Base-by-base conservation (phyloP, 2,888 invertebrate species). In the Blastobasis lacticolella region DNA sequence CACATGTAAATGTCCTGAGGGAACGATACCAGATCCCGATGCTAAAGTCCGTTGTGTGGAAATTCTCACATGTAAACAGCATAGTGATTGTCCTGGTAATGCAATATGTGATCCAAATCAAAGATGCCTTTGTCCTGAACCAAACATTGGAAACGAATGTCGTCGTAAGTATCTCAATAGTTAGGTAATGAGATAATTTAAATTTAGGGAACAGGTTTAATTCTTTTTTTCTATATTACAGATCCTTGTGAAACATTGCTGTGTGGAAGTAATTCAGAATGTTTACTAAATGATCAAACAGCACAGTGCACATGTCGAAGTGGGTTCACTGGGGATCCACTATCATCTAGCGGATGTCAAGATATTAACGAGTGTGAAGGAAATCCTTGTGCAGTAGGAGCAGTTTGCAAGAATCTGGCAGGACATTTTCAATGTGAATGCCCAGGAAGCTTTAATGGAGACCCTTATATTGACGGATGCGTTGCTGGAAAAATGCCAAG, bases 131-230 rank as follows among this genome's bases (percentile, higher is more conserved):
- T 97, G 97, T 66, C 97, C 96, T 4, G 95, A 95, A 68, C 97
- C 97, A 0, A 97, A 97, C 73, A 89, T 95, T 62, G 97, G 97
- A 63, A 95, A 96, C 65, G 95, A 96, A 69, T 97, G 97, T 67
- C 91, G 96, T 80, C 97, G 95, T 95, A 90, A 92, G 94, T 90
- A 62, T 40, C 9, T 40, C 6, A 40, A 8, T 40, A n/a, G n/a
- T n/a, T n/a, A 9, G 6, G 9, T 40, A 40, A 40, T 40, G 9
- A 23, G 23, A 23, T 3, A 23, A 23, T 23, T 23, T 23, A 23
- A 23, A 23, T 23, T 23, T 23, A 23, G 41, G 41, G 7, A 6
- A 8, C 41, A 6, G 9, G 9, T 8, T 6, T 40, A 8, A 40
- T 40, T 40, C 41, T 8, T 40, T 40, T 40, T 40, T 6, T 40